phyloP scores from a whole-genome alignment of 2,888 invertebrate species.

The Leucophenga montana region DNA sequence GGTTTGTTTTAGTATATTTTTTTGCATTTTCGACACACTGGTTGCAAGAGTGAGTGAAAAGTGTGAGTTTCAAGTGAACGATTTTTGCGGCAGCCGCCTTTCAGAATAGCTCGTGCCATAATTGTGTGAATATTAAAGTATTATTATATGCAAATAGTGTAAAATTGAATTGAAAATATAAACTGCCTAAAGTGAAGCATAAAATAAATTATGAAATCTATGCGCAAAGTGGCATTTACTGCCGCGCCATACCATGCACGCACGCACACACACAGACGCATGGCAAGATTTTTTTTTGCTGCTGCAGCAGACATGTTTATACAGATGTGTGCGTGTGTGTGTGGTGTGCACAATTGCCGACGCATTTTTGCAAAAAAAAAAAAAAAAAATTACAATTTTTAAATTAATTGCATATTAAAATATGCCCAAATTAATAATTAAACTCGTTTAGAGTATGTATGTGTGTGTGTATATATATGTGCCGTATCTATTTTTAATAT shows the following conservation, averaged over 20 bases:
- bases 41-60: slow-evolving; percentile 47
- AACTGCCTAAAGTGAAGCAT: background rate
- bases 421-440: background rate
- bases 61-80: slow-evolving; percentile 36
- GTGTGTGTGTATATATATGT: slow-evolving; percentile 2
- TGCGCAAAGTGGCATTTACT: background rate
- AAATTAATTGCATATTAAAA: slow-evolving; percentile 1
- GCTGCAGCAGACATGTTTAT: slow-evolving; percentile 37
- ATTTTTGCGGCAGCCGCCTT: no score
- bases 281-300: background rate
- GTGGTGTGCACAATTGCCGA: slow-evolving; percentile 38
- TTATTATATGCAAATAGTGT: background rate
- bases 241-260: slow-evolving; percentile 17
- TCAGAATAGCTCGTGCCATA: background rate
- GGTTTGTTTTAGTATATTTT: no score
- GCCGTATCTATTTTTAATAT: slow-evolving; percentile 59
- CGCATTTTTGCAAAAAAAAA: slow-evolving; percentile 52
- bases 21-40: no score
- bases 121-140: background rate
- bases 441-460: background rate
- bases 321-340: slow-evolving; percentile 35
- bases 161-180: background rate
- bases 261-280: slow-evolving; percentile 29
- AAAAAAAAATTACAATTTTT: slow-evolving; percentile 52
- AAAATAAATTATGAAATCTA: background rate